These are phyloP conservation scores for Heliconius ethilla DNA, from an alignment of 2,888 invertebrate species.

Conservation along the genomic window DNA sequence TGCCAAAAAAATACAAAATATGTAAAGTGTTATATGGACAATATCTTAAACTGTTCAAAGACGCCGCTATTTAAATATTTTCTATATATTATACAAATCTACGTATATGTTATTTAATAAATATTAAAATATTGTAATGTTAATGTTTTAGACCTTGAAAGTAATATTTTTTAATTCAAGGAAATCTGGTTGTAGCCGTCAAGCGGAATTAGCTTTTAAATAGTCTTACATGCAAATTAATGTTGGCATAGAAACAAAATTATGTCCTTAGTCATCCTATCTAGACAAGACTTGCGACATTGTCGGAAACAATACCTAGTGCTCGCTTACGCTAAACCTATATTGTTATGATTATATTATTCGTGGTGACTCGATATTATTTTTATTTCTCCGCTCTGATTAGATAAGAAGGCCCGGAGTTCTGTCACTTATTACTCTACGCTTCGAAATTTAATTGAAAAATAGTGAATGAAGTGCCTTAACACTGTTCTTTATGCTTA, in stretches of 20 bases:
- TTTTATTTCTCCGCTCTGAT: no score
- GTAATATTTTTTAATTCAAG: slow-evolving; percentile 38
- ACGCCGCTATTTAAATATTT: slow-evolving; percentile 1
- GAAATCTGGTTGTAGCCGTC: slow-evolving; percentile 30
- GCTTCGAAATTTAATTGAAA: no score
- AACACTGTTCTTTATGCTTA: no score
- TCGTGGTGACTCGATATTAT: no score
- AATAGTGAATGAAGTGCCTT: no score
- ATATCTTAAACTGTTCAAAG: neutral
- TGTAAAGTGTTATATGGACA: neutral
- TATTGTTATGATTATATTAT: neutral
- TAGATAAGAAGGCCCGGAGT: no score
- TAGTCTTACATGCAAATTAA: slow-evolving; percentile 27
- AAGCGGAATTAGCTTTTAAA: slow-evolving; percentile 31
- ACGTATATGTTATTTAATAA: slow-evolving; percentile 16
- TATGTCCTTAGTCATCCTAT: slow-evolving; percentile 27
- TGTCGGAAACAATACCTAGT: slow-evolving; percentile 18
- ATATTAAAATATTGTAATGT: slow-evolving; percentile 15
- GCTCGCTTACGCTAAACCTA: slow-evolving; percentile 13
- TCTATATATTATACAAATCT: slow-evolving; percentile 2
- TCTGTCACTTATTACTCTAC: no score
- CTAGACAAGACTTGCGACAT: slow-evolving; percentile 17
- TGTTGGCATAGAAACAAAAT: slow-evolving; percentile 36
- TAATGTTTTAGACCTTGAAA: slow-evolving; percentile 35
- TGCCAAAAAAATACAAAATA: neutral